Evolutionary conservation across 1,140 invertebrate genomes (phyloP).

Genomic region (Thalassaphorura encarpata): DNA sequence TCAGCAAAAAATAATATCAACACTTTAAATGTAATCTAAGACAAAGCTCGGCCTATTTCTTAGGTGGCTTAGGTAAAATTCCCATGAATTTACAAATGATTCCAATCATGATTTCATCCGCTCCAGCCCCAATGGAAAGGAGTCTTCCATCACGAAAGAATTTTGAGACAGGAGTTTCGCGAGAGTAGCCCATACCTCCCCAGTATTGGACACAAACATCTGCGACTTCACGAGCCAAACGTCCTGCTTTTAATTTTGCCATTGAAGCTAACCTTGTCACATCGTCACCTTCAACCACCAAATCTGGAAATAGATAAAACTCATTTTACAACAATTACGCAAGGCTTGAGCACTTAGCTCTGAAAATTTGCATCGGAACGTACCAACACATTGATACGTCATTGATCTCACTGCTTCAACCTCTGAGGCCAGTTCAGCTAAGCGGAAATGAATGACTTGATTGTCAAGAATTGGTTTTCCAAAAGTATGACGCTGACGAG

Average conservation of each 20-base stretch:
- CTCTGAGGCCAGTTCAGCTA: conserved; percentile 49
- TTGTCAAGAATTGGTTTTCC: conserved; percentile 45
- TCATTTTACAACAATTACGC: background rate
- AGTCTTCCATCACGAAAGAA: conserved; percentile 46
- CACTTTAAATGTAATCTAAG: too few species aligned
- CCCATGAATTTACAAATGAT: conserved; percentile 50
- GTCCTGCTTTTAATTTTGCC: conserved; percentile 46
- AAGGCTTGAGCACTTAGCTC: too few species aligned
- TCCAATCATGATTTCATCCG: conserved; percentile 52
- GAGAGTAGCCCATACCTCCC: conserved; percentile 53
- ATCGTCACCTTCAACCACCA: conserved; percentile 44
- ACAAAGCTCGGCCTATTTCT: background rate
- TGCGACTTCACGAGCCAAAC: conserved; percentile 43
- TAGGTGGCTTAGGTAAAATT: conserved; percentile 32
- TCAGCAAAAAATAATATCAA: too few species aligned
- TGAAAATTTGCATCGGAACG: background rate
- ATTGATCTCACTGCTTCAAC: conserved; percentile 45
- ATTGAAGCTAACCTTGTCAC: conserved; percentile 50
- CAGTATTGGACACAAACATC: conserved; percentile 52
- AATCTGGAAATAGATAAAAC: conserved; percentile 32
- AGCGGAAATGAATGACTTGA: conserved; percentile 45
- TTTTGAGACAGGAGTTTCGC: conserved; percentile 43
- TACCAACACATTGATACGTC: conserved; percentile 40
- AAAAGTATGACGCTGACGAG: conserved; percentile 42
- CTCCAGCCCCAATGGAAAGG: conserved; percentile 49